These are phyloP conservation scores for Schrankia costaestrigalis DNA, from an alignment of 2,888 invertebrate species.

Conservation along the genomic window DNA sequence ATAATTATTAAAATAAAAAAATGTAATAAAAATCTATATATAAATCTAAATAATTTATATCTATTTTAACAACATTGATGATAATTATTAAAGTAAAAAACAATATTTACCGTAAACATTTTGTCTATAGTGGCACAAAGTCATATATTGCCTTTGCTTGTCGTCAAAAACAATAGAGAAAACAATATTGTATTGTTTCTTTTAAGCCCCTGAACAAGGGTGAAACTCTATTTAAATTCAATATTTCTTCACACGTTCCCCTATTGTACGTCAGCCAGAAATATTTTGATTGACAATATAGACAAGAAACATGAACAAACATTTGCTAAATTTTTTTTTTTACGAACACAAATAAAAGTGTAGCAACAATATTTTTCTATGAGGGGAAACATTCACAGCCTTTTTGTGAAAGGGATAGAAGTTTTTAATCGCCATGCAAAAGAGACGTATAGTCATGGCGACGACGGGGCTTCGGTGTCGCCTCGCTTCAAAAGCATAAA, in stretches of 20 bases:
- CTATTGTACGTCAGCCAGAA: constrained; percentile 27
- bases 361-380: constrained; percentile 24
- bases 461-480: constrained; percentile 24
- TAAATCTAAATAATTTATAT: too few relatives aligned
- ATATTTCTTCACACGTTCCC: constrained; percentile 29
- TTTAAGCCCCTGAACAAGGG: constrained; percentile 18
- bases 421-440: constrained; percentile 60
- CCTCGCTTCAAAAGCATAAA: constrained; percentile 35
- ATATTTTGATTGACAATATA: constrained; percentile 48
- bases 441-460: constrained; percentile 38
- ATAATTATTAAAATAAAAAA: too few relatives aligned
- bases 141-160: too few relatives aligned
- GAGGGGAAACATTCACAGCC: constrained; percentile 40
- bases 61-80: too few relatives aligned
- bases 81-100: too few relatives aligned
- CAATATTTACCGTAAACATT: too few relatives aligned
- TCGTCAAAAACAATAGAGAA: constrained; percentile 13
- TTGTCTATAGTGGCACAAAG: too few relatives aligned
- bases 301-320: constrained; percentile 38
- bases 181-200: constrained; percentile 15
- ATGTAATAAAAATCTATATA: too few relatives aligned
- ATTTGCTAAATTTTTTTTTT: constrained; percentile 19
- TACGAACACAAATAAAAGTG: constrained; percentile 22
- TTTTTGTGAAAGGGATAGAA: constrained; percentile 42
- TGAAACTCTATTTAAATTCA: constrained; percentile 32